A percentile compares a stretch with the other conserved stretches of the same genome.
phyloP scores from a whole-genome alignment of 2,888 invertebrate species.

The Harpalus rufipes region DNA sequence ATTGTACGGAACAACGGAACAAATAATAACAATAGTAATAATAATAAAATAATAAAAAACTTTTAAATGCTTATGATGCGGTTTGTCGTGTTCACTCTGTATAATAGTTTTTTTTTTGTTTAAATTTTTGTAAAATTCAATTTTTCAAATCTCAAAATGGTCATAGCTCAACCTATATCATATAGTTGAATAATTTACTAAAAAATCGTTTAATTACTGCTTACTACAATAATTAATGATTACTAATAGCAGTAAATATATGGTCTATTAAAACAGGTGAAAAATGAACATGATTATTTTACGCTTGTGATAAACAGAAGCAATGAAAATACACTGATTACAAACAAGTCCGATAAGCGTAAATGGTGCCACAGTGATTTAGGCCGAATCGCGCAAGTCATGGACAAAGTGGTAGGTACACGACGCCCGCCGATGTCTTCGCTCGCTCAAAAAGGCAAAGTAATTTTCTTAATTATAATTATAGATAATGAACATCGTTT shows the following conservation, averaged over 20 bases:
- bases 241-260: background rate
- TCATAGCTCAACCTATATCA: too few species aligned
- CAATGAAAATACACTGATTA: constrained; percentile 21
- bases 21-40: too few species aligned
- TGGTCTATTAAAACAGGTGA: background rate
- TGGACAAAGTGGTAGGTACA: constrained; percentile 48
- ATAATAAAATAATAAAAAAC: too few species aligned
- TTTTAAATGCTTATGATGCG: too few species aligned
- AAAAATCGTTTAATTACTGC: too few species aligned
- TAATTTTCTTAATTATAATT: constrained; percentile 58
- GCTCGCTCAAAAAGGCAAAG: constrained; percentile 51
- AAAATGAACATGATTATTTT: background rate
- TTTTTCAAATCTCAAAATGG: too few species aligned
- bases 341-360: constrained; percentile 46
- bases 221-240: too few species aligned
- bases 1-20: too few species aligned
- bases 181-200: too few species aligned
- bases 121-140: too few species aligned
- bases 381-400: constrained; percentile 42
- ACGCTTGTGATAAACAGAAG: constrained; percentile 35
- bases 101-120: too few species aligned
- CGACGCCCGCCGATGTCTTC: constrained; percentile 39
- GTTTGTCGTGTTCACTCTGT: too few species aligned
- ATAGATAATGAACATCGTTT: constrained; percentile 57
- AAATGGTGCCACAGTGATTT: constrained; percentile 48